phyloP scores from a whole-genome alignment of 2,113 vertebrate genomes.

The Glaucomys volans region DNA sequence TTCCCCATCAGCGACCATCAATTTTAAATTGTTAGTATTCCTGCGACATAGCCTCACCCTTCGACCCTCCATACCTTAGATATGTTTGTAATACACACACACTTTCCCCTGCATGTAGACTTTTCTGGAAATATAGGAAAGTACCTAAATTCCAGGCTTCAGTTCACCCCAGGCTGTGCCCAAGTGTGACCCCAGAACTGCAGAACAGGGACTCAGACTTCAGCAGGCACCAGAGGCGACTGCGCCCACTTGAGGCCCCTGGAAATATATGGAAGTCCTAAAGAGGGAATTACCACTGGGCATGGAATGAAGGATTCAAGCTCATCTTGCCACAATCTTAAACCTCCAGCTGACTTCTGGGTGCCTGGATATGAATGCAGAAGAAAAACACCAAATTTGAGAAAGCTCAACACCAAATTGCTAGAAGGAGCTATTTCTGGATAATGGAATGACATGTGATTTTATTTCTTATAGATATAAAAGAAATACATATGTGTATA shows the following conservation, averaged over 20 bases:
- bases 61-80: neutral
- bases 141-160: neutral
- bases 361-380: neutral
- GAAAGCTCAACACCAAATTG: neutral
- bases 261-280: neutral
- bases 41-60: neutral
- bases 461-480: neutral
- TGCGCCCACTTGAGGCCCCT: neutral
- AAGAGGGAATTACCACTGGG: conserved; percentile 6
- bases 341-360: neutral
- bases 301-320: neutral
- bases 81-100: neutral
- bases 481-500: too few species aligned
- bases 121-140: conserved; percentile 5
- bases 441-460: neutral
- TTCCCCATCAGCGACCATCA: neutral
- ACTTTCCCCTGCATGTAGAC: neutral
- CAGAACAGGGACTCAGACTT: neutral
- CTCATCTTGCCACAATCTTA: neutral
- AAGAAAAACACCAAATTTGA: neutral
- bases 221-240: neutral
- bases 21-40: neutral
- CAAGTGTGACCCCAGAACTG: neutral
- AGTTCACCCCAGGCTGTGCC: neutral
- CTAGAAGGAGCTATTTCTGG: neutral